phyloP scores from a whole-genome alignment of 1,140 invertebrate species.

The Maconellicoccus hirsutus region DNA sequence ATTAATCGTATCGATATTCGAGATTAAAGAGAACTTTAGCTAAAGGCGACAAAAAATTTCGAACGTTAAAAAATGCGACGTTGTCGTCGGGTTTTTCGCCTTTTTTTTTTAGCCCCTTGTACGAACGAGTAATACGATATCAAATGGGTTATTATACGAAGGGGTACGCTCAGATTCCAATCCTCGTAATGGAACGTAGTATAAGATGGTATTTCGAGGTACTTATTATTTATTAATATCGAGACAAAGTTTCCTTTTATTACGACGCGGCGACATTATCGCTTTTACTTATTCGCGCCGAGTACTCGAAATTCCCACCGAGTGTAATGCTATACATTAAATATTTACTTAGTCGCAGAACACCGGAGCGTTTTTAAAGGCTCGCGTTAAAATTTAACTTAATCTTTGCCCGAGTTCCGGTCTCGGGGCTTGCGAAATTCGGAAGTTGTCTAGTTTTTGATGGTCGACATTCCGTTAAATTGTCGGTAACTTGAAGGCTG shows the following conservation, averaged over 20 bases:
- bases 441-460: no score
- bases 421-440: no score
- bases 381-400: no score
- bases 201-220: not conserved
- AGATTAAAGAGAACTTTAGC: not conserved
- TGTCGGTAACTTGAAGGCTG: no score
- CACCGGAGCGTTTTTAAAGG: no score
- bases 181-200: not conserved
- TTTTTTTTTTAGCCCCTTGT: no score
- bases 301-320: not conserved
- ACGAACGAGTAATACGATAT: no score
- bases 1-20: not conserved
- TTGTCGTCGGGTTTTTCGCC: not conserved
- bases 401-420: no score
- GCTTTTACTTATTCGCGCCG: not conserved
- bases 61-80: not conserved
- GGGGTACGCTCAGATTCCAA: not conserved
- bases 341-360: not conserved
- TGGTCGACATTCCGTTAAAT: no score
- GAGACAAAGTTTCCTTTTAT: constrained; percentile 4
- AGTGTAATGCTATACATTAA: not conserved
- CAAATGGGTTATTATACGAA: not conserved
- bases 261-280: not conserved
- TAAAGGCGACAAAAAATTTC: not conserved
- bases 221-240: constrained; percentile 2